Evolutionary conservation across 2,113 vertebrate species (phyloP).

Genomic region (Pipa parva): DNA sequence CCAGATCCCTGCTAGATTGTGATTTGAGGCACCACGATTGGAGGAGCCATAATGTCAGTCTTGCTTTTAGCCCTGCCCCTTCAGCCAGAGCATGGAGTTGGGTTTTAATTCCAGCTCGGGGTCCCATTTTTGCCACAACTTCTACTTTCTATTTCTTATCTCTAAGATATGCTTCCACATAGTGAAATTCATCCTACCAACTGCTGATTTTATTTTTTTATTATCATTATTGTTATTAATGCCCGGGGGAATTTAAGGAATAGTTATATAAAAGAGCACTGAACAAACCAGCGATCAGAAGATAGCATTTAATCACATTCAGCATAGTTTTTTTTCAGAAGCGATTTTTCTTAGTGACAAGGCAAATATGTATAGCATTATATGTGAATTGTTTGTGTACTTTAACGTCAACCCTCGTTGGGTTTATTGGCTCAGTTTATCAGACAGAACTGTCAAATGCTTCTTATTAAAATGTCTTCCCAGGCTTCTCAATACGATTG

Average conservation of each 20-base stretch:
- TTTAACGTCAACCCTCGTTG: constrained; percentile 20
- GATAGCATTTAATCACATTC: constrained; percentile 21
- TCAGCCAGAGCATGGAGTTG: too few relatives aligned
- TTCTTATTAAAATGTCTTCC: constrained; percentile 23
- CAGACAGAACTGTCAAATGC: constrained; percentile 29
- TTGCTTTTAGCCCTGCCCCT: too few relatives aligned
- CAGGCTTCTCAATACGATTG: constrained; percentile 1
- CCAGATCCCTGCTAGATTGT: too few relatives aligned
- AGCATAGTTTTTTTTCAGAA: constrained; percentile 10
- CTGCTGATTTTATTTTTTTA: neutral
- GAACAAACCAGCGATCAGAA: neutral
- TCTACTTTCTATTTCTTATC: too few relatives aligned
- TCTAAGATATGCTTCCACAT: too few relatives aligned
- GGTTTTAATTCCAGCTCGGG: too few relatives aligned
- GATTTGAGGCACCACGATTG: too few relatives aligned
- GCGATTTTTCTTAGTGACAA: constrained; percentile 36
- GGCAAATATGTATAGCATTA: constrained; percentile 31
- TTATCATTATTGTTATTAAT: neutral
- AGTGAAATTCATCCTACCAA: too few relatives aligned
- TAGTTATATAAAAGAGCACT: constrained; percentile 19
- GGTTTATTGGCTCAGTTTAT: constrained; percentile 31
- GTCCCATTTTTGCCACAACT: too few relatives aligned
- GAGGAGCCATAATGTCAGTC: too few relatives aligned
- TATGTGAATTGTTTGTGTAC: constrained; percentile 3
- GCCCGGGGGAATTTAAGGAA: constrained; percentile 24